Conservation (phyloP, 1,140 invertebrate species). For the Drosophila hydei region DNA sequence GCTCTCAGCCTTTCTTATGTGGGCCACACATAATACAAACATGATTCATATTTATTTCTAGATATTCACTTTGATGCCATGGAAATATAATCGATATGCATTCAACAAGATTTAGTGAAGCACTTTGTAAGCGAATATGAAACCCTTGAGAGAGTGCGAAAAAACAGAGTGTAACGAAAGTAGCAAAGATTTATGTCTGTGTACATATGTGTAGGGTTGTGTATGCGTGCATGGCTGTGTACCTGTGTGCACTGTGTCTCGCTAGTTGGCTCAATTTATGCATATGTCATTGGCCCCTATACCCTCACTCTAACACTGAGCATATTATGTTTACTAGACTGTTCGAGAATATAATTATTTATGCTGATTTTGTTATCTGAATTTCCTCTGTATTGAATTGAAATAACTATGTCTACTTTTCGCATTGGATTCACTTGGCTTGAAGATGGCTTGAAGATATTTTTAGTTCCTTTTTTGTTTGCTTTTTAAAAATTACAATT, state of each 20-base stretch:
- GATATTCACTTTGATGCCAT: slow-evolving; percentile 1
- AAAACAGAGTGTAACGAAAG: slow-evolving; percentile 13
- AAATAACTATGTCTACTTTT: no score
- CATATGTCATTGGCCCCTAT: slow-evolving; percentile 24
- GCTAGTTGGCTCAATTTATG: slow-evolving; percentile 2
- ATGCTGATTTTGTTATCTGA: no score
- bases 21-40: slow-evolving; percentile 10
- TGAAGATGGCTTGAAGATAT: no score
- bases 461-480: no score
- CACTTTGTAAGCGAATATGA: neutral
- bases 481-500: no score
- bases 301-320: neutral
- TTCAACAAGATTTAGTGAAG: neutral
- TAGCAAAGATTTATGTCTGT: neutral
- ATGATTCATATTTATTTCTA: slow-evolving; percentile 5
- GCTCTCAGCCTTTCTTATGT: neutral
- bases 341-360: neutral
- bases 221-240: slow-evolving; percentile 28
- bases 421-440: no score
- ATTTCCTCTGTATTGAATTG: no score
- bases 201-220: slow-evolving; percentile 7
- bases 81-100: neutral
- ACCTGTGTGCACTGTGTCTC: slow-evolving; percentile 20
- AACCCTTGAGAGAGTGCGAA: slow-evolving; percentile 6
- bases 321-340: neutral